Evolutionary conservation across 2,888 invertebrate genomes (phyloP).

Genomic region (Drosophila flavopinicola): DNA sequence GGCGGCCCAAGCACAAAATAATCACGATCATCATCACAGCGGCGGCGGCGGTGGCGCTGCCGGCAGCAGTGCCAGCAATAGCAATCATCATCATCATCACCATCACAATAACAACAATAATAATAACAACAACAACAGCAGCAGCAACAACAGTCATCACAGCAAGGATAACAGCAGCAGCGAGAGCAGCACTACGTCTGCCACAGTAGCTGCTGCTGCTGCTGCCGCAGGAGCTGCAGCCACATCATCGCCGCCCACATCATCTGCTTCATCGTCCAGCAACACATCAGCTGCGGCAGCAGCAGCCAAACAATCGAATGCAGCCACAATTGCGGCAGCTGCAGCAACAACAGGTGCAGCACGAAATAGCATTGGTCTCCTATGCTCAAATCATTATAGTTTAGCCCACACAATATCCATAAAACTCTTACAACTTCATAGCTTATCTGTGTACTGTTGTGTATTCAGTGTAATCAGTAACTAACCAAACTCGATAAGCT

Average conservation of each 20-base stretch:
- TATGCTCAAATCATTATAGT: neutral
- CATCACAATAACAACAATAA: constrained; percentile 45
- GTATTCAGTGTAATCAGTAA: constrained; percentile 2
- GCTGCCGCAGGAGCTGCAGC: constrained; percentile 36
- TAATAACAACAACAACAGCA: constrained; percentile 37
- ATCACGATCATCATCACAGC: constrained; percentile 77
- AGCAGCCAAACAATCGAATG: constrained; percentile 51
- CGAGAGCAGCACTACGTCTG: constrained; percentile 27
- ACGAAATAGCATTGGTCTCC: constrained; percentile 21
- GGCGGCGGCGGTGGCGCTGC: constrained; percentile 45
- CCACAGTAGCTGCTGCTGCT: constrained; percentile 28
- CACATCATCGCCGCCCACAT: constrained; percentile 20
- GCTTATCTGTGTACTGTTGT: constrained; percentile 1
- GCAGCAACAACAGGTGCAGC: constrained; percentile 68
- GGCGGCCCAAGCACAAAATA: constrained; percentile 69
- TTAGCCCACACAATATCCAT: neutral
- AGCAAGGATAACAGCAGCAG: constrained; percentile 47
- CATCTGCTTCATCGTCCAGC: constrained; percentile 46
- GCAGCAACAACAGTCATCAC: constrained; percentile 39
- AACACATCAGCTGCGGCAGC: constrained; percentile 42
- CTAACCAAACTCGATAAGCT: constrained; percentile 9
- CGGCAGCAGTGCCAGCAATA: constrained; percentile 56
- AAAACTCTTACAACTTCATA: neutral
- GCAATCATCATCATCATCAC: constrained; percentile 74
- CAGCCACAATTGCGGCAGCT: constrained; percentile 53